Evolutionary conservation across 2,888 invertebrate species (phyloP).

Genomic region (Lypha dubia): DNA sequence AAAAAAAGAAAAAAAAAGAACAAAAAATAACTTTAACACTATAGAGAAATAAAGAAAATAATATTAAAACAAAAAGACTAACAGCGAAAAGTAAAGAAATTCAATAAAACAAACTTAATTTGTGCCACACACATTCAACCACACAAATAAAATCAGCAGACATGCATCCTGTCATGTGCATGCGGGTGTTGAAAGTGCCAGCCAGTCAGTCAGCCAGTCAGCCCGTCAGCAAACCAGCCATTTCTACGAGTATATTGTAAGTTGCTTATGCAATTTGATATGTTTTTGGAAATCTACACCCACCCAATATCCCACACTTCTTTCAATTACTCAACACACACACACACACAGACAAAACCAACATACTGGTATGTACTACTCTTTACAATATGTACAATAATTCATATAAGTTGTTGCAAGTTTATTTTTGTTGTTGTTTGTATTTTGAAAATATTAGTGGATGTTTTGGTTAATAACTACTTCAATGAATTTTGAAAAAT

Average conservation of each 20-base stretch:
- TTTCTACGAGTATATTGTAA: slow-evolving; percentile 29
- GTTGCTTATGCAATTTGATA: slow-evolving; percentile 62
- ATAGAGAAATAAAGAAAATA: slow-evolving; percentile 1
- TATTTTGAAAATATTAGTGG: not conserved
- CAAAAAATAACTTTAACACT: slow-evolving; percentile 24
- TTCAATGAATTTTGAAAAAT: not conserved
- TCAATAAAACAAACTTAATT: slow-evolving; percentile 69
- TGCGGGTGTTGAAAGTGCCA: slow-evolving; percentile 60
- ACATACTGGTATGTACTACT: not conserved
- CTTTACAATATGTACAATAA: slow-evolving; percentile 17
- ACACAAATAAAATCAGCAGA: slow-evolving; percentile 42
- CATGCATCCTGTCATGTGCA: slow-evolving; percentile 70
- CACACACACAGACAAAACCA: too few species aligned
- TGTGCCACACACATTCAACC: slow-evolving; percentile 28
- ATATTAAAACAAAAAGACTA: slow-evolving; percentile 34
- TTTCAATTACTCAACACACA: slow-evolving; percentile 24
- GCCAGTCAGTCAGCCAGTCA: slow-evolving; percentile 23
- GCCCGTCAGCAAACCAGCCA: too few species aligned
- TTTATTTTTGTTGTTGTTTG: not conserved
- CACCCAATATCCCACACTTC: slow-evolving; percentile 34
- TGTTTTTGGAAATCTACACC: slow-evolving; percentile 53
- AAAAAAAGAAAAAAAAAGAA: not conserved
- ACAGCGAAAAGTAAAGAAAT: slow-evolving; percentile 56
- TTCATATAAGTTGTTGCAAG: slow-evolving; percentile 1
- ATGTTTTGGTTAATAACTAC: not conserved